These are phyloP conservation scores for Rhabdophis nuchalis DNA, from an alignment of 2,797 vertebrate genomes.

Conservation along the genomic window DNA sequence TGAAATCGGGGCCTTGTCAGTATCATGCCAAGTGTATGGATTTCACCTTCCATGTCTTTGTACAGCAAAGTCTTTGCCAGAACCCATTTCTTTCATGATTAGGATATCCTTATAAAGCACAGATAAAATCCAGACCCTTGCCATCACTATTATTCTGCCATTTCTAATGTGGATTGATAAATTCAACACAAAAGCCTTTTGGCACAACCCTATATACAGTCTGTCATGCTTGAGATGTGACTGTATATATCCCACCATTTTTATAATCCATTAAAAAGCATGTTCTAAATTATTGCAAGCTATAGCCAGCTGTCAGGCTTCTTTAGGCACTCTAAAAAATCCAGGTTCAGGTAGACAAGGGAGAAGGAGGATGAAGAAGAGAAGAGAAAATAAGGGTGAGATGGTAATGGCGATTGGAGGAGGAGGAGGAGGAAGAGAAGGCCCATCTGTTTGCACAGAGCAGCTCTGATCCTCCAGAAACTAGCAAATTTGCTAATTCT, in stretches of 20 bases:
- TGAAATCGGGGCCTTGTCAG: not conserved
- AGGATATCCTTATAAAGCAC: constrained; percentile 40
- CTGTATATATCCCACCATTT: constrained; percentile 55
- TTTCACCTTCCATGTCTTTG: constrained; percentile 52
- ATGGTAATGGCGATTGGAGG: not conserved
- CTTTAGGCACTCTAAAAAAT: constrained; percentile 55
- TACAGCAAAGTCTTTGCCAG: constrained; percentile 22
- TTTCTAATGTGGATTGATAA: constrained; percentile 46
- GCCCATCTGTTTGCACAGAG: constrained; percentile 20
- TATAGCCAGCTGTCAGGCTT: constrained; percentile 64
- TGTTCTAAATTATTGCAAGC: constrained; percentile 59
- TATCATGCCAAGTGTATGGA: constrained; percentile 7
- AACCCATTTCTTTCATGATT: constrained; percentile 44
- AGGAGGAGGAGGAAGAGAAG: not conserved
- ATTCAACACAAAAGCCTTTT: constrained; percentile 48
- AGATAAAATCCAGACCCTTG: constrained; percentile 63
- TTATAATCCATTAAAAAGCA: constrained; percentile 64
- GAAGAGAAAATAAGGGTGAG: not conserved
- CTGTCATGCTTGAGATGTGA: constrained; percentile 52
- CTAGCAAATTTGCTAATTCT: constrained; percentile 68
- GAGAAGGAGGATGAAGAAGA: not conserved
- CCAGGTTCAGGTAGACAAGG: constrained; percentile 55
- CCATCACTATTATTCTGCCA: constrained; percentile 54
- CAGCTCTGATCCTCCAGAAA: constrained; percentile 48
- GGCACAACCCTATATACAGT: constrained; percentile 57